phyloP scores from a whole-genome alignment of 2,888 invertebrate species.

The Orthonevra nobilis region DNA sequence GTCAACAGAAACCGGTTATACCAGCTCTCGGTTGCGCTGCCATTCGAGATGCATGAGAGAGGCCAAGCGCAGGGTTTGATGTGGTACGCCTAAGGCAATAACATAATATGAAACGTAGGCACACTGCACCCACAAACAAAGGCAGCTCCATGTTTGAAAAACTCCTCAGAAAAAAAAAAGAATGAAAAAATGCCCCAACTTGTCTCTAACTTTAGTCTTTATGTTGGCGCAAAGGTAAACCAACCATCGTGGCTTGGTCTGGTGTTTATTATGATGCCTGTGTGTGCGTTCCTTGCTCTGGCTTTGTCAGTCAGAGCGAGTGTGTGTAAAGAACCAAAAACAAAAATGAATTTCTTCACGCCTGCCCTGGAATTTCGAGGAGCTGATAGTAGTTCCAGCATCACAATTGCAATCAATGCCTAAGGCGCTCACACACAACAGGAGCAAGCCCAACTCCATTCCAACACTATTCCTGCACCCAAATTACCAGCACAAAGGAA shows the following conservation, averaged over 20 bases:
- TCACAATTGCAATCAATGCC: too few relatives aligned
- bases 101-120: constrained; percentile 11
- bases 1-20: constrained; percentile 42
- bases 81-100: constrained; percentile 46
- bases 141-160: constrained; percentile 5
- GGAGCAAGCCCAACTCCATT: too few relatives aligned
- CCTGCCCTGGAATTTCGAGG: too few relatives aligned
- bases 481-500: too few relatives aligned
- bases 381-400: too few relatives aligned
- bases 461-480: too few relatives aligned
- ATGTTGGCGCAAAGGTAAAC: constrained; percentile 21
- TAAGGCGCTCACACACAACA: too few relatives aligned
- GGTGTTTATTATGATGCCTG: constrained; percentile 4
- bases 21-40: constrained; percentile 8
- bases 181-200: constrained; percentile 2
- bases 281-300: constrained; percentile 28
- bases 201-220: constrained; percentile 16
- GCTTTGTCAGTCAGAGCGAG: constrained; percentile 31
- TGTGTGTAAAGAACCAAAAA: too few relatives aligned
- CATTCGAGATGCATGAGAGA: constrained; percentile 16
- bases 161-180: background rate
- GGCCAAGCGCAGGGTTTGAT: constrained; percentile 18
- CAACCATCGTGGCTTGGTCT: too few relatives aligned
- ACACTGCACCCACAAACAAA: constrained; percentile 2
- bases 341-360: too few relatives aligned